Percentiles rank a stretch among this genome's conserved stretches.
phyloP scores from a whole-genome alignment of 2,113 vertebrate genomes.

The Thryonomys swinderianus region DNA sequence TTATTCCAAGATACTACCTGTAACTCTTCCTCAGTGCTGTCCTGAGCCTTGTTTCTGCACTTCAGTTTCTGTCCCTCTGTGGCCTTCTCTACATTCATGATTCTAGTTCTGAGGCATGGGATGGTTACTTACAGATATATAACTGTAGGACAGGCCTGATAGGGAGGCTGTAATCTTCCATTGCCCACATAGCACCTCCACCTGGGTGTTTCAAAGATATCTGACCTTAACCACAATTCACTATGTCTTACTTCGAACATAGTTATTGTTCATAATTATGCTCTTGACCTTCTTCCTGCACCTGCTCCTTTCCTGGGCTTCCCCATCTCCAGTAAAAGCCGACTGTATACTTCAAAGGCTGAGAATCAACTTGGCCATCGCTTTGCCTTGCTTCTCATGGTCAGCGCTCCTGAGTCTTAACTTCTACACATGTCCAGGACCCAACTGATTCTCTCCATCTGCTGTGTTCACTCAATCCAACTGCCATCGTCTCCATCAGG shows the following conservation, averaged over 20 bases:
- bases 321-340: neutral
- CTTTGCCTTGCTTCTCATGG: neutral
- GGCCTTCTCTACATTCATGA: neutral
- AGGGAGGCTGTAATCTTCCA: neutral
- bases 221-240: no score
- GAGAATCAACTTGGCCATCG: neutral
- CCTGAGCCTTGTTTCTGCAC: neutral
- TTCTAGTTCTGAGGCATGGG: neutral
- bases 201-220: neutral
- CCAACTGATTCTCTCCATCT: neutral
- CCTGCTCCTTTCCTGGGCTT: neutral
- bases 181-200: neutral
- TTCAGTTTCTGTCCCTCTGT: neutral
- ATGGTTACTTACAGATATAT: neutral
- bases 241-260: no score
- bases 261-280: accelerated
- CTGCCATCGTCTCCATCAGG: neutral
- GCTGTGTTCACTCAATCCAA: neutral
- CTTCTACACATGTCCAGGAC: accelerated
- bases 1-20: neutral
- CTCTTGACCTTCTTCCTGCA: neutral
- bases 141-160: neutral
- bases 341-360: neutral
- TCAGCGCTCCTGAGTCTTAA: neutral
- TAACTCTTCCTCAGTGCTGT: neutral